Conservation (phyloP, 2,888 invertebrate species). For the Nephrotoma guestfalica region DNA sequence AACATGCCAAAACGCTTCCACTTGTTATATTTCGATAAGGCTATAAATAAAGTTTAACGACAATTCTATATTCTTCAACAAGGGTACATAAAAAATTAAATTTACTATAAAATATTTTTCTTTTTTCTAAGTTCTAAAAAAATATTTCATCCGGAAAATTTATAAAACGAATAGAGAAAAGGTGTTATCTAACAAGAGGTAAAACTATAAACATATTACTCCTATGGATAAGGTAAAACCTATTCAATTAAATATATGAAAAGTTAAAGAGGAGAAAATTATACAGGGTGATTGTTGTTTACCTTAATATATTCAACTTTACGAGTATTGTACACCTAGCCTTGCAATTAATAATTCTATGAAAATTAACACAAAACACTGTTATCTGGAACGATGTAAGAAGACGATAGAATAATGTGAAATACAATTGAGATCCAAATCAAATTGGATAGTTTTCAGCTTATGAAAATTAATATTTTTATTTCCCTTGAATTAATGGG, state of each 20-base stretch:
- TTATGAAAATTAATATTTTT: neutral
- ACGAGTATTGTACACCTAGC: neutral
- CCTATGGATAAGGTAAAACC: too few relatives aligned
- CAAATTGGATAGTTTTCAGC: neutral
- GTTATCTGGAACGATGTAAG: neutral
- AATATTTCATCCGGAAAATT: neutral
- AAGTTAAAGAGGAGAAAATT: neutral
- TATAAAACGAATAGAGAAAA: neutral
- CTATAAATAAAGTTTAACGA: neutral
- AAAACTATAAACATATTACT: neutral
- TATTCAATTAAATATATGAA: neutral
- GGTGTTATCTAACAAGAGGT: neutral
- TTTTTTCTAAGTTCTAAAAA: neutral
- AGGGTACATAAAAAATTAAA: neutral
- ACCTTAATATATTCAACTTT: neutral
- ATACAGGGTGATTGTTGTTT: neutral
- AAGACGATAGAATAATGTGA: neutral
- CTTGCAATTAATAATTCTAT: neutral
- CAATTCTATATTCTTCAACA: neutral
- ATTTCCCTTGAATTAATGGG: neutral
- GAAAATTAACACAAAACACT: neutral
- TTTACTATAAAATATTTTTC: neutral
- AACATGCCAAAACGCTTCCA: neutral
- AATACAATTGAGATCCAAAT: neutral
- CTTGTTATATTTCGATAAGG: neutral